A percentile compares a stretch with the other conserved stretches of the same genome.
phyloP scores from a whole-genome alignment of 64 coral and sea anemone species.

The Montipora sp. region DNA sequence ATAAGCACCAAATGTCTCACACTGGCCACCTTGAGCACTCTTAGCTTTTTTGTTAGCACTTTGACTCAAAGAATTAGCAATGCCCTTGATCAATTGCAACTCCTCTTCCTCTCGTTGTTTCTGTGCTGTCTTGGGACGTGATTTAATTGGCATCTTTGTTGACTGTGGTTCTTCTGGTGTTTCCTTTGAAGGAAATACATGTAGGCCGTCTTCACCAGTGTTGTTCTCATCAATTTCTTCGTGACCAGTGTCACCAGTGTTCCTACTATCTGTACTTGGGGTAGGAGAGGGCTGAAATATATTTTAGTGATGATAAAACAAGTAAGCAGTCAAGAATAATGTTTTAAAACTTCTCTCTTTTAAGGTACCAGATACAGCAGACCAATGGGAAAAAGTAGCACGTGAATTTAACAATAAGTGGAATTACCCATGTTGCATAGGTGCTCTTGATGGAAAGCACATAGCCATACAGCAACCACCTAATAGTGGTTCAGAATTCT shows the following conservation, averaged over 20 bases:
- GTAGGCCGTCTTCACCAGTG: conserved; percentile 24
- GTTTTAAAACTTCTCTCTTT: neutral
- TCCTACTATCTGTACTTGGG: conserved; percentile 24
- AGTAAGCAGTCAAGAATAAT: conserved; percentile 31
- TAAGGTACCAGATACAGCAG: conserved; percentile 19
- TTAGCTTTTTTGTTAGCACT: neutral
- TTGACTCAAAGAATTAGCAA: conserved; percentile 49
- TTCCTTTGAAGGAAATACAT: neutral
- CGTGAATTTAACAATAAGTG: conserved; percentile 30
- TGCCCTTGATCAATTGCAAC: conserved; percentile 17
- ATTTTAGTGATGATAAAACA: conserved; percentile 41
- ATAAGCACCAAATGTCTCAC: conserved; percentile 53
- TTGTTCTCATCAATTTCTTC: conserved; percentile 33
- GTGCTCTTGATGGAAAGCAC: conserved; percentile 33
- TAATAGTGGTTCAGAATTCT: conserved; percentile 43
- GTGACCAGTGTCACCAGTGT: conserved; percentile 15
- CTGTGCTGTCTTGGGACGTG: conserved; percentile 21
- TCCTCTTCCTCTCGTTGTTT: conserved; percentile 32
- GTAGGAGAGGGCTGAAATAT: conserved; percentile 35
- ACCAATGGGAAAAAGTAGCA: conserved; percentile 21
- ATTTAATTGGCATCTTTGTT: conserved; percentile 47
- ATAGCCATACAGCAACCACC: conserved; percentile 31
- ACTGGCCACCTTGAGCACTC: conserved; percentile 33
- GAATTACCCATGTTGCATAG: conserved; percentile 44
- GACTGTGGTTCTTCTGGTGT: conserved; percentile 16